phyloP scores from a whole-genome alignment of 2,888 invertebrate genomes.

The Brachypalpus laphriformis region DNA sequence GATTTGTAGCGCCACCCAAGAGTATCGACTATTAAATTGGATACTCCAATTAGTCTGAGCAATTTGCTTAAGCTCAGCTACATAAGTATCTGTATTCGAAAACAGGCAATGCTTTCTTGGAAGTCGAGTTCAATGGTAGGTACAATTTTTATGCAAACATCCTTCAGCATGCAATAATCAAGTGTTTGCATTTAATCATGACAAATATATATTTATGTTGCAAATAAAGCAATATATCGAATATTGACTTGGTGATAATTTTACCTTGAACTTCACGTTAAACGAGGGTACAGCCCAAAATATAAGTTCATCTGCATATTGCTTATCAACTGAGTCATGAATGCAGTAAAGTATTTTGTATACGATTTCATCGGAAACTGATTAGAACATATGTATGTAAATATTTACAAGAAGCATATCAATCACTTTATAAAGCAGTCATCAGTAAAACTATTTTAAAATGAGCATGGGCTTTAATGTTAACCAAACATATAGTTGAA shows the following conservation, averaged over 20 bases:
- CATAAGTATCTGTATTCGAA: neutral
- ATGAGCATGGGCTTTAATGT: no score
- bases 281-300: neutral
- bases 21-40: no score
- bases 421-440: neutral
- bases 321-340: conserved; percentile 5
- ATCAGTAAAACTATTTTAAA: no score
- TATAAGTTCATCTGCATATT: neutral
- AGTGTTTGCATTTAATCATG: neutral
- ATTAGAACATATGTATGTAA: neutral
- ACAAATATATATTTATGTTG: neutral
- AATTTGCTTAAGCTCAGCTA: neutral
- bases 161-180: neutral
- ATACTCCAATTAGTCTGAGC: conserved; percentile 39
- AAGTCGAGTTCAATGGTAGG: conserved; percentile 17
- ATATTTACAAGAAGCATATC: neutral
- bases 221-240: neutral
- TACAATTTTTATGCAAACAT: conserved; percentile 15
- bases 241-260: neutral
- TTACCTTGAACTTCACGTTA: conserved; percentile 40
- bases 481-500: no score
- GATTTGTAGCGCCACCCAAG: conserved; percentile 43
- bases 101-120: neutral
- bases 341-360: neutral
- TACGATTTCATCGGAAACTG: neutral